Base-by-base conservation (phyloP, 2,888 invertebrate genomes). In the Harpagoxenus sublaevis region DNA sequence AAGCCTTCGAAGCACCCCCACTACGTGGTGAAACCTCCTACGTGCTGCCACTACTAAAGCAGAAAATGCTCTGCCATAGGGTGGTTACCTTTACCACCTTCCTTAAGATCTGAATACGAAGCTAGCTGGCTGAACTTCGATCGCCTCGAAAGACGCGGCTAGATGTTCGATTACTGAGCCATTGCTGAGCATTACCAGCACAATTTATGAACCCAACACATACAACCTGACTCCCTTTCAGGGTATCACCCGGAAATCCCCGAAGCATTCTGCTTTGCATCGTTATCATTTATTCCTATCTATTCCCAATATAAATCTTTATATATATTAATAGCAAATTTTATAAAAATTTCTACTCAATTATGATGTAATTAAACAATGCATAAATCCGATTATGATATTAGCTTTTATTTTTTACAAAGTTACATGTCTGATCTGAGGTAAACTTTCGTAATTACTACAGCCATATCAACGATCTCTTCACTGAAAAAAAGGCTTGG, bases 1-100 rank as follows among this genome's bases (percentile, higher is more conserved):
- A 94, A 94, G 93, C 93, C 88, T 92, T 94, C 90, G 83, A 90
- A 88, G 85, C 83, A 74, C 73, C 89, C 88, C 89, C 91, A 89
- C 91, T 89, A 84, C 23, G 23, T 23, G 23, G 23, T 81, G 48
- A 62, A 42, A 70, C 60, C 18, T 35, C 74, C 88, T 77, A 85
- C 77, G 87, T 87, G 89, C 90, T 91, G 87, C 88, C 90, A 88
- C 89, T 90, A 88, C 87, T 62, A 65, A 74, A 39, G 83, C 63
- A 63, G 84, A 85, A 81, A 86, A 70, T 65, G 85, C 84, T 83
- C 70, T 74, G 74, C 74, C 85, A 85, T 89, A 91, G 88, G 85
- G 85, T 88, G 84, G 84, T 57, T 85, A 75, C 83, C 65, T 84
- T 35, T 86, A 75, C 84, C 74, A 73, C 86, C 79, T 84, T 86